Conservation (phyloP, 2,888 invertebrate species). For the Cosmorhoe ocellata region DNA sequence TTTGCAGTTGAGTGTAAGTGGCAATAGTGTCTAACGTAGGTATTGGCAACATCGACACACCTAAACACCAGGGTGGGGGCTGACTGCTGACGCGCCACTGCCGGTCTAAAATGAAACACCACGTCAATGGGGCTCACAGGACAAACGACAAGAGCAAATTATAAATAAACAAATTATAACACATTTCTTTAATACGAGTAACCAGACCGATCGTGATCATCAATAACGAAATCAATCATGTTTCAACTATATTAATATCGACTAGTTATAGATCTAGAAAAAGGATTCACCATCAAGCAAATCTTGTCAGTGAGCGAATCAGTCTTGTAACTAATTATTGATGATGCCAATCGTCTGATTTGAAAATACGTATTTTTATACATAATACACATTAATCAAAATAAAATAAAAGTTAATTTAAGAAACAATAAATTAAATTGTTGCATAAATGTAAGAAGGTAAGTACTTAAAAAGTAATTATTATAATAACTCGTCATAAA, state of each 20-base stretch:
- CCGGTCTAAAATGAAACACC: slow-evolving; percentile 82
- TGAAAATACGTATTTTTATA: not conserved
- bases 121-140: slow-evolving; percentile 65
- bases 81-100: slow-evolving; percentile 82
- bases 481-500: slow-evolving; percentile 3
- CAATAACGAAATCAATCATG: too few species aligned
- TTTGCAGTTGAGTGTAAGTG: slow-evolving; percentile 51
- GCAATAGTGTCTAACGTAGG: slow-evolving; percentile 49
- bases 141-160: slow-evolving; percentile 44
- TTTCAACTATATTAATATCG: too few species aligned
- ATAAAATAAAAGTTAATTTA: slow-evolving; percentile 7
- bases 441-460: slow-evolving; percentile 13
- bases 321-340: too few species aligned
- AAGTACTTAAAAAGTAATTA: slow-evolving; percentile 36
- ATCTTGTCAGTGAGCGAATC: too few species aligned
- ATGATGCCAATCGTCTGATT: too few species aligned
- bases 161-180: slow-evolving; percentile 16
- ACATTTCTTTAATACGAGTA: not conserved
- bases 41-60: slow-evolving; percentile 81
- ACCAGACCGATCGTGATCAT: slow-evolving; percentile 5
- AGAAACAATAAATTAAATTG: slow-evolving; percentile 16
- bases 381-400: slow-evolving; percentile 7
- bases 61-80: slow-evolving; percentile 83
- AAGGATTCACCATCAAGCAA: too few species aligned
- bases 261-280: too few species aligned